These are phyloP conservation scores for Stenodera caucasica DNA, from an alignment of 2,888 invertebrate genomes.

Conservation along the genomic window DNA sequence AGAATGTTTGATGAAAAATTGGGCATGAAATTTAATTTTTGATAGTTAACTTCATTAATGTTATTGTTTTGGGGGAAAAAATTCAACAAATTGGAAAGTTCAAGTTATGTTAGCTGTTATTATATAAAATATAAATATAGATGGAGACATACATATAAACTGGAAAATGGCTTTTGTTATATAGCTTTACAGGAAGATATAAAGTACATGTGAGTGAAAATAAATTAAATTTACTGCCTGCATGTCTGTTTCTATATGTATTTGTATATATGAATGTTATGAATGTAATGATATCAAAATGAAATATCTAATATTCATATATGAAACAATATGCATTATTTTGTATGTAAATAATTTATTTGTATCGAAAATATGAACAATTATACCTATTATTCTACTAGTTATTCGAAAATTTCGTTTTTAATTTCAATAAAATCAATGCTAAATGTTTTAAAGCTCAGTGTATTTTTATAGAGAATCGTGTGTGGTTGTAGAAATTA, in stretches of 20 bases:
- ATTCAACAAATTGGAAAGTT: neutral
- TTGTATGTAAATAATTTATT: neutral
- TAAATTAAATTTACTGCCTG: neutral
- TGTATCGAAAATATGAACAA: neutral
- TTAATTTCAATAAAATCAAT: no score
- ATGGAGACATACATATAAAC: neutral
- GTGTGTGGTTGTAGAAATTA: no score
- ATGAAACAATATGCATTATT: neutral
- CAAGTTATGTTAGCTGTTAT: neutral
- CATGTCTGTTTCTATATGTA: neutral
- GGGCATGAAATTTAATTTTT: no score
- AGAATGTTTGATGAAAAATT: no score
- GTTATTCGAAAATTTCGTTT: no score
- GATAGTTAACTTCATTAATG: no score
- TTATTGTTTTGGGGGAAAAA: no score
- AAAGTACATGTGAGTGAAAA: constrained; percentile 6
- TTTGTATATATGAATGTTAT: neutral
- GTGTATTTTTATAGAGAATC: no score
- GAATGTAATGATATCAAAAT: neutral
- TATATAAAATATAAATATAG: neutral
- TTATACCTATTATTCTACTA: no score
- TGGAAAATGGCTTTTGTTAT: constrained; percentile 5
- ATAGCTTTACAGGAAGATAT: constrained; percentile 3
- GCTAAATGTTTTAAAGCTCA: no score
- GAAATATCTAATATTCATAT: neutral